Conservation (phyloP, 2,797 vertebrate species). For the Tadarida brasiliensis region DNA sequence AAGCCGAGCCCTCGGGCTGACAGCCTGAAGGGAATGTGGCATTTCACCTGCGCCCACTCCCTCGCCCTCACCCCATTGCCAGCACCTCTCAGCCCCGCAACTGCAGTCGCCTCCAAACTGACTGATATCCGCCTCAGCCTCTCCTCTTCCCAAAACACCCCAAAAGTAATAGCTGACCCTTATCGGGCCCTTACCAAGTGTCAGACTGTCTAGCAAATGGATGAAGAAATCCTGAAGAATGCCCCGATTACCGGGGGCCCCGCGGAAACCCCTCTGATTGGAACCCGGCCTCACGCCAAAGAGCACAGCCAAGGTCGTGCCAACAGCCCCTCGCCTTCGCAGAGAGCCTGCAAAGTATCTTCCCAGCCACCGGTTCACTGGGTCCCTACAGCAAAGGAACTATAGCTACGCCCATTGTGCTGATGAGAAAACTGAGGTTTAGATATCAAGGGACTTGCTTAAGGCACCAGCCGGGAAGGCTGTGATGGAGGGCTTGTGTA, state of each 20-base stretch:
- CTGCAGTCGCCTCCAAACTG: background rate
- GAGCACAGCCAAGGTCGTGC: background rate
- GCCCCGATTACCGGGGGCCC: too few relatives aligned
- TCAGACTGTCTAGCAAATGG: background rate
- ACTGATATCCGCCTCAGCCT: background rate
- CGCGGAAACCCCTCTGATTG: background rate
- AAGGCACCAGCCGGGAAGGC: background rate
- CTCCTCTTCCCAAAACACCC: background rate
- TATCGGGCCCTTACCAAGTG: background rate
- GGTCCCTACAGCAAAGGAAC: background rate
- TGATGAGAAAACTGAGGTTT: background rate
- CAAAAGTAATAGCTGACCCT: background rate
- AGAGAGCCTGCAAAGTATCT: background rate
- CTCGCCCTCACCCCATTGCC: background rate
- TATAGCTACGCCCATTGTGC: background rate
- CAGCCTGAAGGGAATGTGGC: background rate
- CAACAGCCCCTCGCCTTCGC: background rate
- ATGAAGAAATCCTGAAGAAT: background rate
- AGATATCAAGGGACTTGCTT: background rate
- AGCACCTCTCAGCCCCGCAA: background rate
- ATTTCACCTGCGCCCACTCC: fast-evolving
- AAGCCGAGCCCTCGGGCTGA: background rate
- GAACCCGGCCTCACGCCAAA: background rate
- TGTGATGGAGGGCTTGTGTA: background rate
- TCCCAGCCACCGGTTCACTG: background rate